phyloP scores from a whole-genome alignment of 2,888 invertebrate species.

The Tinea trinotella region DNA sequence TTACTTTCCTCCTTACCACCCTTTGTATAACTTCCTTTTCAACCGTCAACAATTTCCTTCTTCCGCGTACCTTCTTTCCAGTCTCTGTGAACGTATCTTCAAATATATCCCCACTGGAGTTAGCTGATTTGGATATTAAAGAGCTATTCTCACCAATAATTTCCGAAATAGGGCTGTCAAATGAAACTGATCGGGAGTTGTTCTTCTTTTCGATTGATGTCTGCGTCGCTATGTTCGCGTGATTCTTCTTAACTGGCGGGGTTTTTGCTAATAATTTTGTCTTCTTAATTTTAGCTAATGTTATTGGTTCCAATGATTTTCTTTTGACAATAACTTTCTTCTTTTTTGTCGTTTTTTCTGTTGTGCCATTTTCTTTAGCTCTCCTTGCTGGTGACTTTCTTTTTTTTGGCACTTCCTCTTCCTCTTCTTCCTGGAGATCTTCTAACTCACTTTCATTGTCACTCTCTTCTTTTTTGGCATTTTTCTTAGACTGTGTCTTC shows the following conservation, averaged over 20 bases:
- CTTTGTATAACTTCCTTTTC: conserved; percentile 47
- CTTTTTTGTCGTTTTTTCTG: neutral
- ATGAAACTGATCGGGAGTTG: conserved; percentile 45
- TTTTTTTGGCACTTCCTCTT: conserved; percentile 25
- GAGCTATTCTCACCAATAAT: conserved; percentile 38
- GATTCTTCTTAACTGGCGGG: conserved; percentile 53
- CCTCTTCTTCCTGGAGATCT: conserved; percentile 19
- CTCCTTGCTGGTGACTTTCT: neutral
- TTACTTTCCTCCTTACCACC: conserved; percentile 49
- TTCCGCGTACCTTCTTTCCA: conserved; percentile 47
- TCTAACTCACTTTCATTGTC: conserved; percentile 20
- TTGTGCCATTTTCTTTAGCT: neutral
- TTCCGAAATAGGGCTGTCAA: conserved; percentile 52
- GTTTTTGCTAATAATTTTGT: conserved; percentile 47
- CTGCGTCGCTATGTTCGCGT: conserved; percentile 53
- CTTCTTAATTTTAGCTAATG: conserved; percentile 45
- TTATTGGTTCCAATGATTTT: conserved; percentile 44
- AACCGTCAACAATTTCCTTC: conserved; percentile 42
- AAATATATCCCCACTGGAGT: conserved; percentile 58
- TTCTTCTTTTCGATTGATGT: conserved; percentile 44
- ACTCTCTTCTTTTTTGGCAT: conserved; percentile 19
- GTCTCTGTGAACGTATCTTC: conserved; percentile 55
- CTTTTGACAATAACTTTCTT: conserved; percentile 31
- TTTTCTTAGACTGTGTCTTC: conserved; percentile 21
- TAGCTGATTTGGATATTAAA: conserved; percentile 29